Base-by-base conservation (phyloP, 2,113 vertebrate species). In the Miniopterus natalensis region DNA sequence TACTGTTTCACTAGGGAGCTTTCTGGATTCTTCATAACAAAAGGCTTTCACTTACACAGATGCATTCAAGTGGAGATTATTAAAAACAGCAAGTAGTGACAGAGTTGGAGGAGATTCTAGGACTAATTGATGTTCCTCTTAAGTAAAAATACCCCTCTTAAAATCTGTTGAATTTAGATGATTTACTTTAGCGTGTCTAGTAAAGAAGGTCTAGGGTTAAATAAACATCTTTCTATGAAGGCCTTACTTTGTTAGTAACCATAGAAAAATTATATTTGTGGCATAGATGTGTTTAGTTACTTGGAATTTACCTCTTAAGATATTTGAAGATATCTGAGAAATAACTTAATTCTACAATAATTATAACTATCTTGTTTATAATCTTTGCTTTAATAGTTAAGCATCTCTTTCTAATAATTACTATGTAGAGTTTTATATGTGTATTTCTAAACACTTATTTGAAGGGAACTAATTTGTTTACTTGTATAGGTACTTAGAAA, bases 161-260 rank as follows among this genome's bases (percentile, higher is more conserved):
- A 95, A 93, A 40, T 53, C 51, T 83, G 2, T 68, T 80, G 15
- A 92, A 65, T 45, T 92, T 71, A 78, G 74, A 7, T 85, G 23
- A 29, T 85, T 87, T 70, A 73, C 40, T 45, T 77, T 88, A 29
- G 23, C 13, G 2, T 65, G 21, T 89, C 51, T 93, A 79, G 18
- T 92, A n/a, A 92, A 85, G 78, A 95, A 91, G 53, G 77, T 92
- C 92, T 80, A 96, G 63, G 14, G 23, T 74, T 86, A 93, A 84
- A 79, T 36, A 80, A 51, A 59, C 18, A 36, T 84, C n/a, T 93
- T 81, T 45, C 13, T 89, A 6, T 73, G 23, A 89, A 83, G 40
- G 23, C 14, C 42, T 63, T 78, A 79, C 9, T 36, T 94, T 75
- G 73, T 91, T 90, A 83, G 45, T 55, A 91, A 73, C 49, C 11